Base-by-base conservation (phyloP, 2,113 vertebrate species). In the Urocitellus parryii region DNA sequence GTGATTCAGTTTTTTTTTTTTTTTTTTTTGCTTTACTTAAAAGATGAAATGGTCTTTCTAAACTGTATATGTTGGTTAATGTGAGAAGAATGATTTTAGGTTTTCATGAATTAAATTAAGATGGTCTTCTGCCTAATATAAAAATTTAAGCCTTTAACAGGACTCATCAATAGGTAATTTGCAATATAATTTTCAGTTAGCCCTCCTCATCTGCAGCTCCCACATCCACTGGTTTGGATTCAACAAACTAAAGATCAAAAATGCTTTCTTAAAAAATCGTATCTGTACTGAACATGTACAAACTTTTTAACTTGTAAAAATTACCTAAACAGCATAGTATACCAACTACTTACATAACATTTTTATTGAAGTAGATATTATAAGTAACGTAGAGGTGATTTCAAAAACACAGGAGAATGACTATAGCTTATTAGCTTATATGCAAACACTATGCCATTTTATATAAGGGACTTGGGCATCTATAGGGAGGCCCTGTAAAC, bases 71-170 rank as follows among this genome's bases (percentile, higher is more conserved):
- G 8, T 86, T 88, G n/a, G 14, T 88, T 81, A 72, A 11, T 81
- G 13, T 34, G 77, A 92, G 3, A 78, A 39, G 45, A 20, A 88
- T 81, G 22, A 96, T 87, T 94, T 94, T 39, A 90, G 72, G 8
- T 80, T 32, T n/a, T 84, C 1, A 17, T 78, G 39, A 93, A 85
- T 97, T 92, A 81, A 94, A 25, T 94, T 65, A 90, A 32, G 20
- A 48, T 74, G 4, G 10, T 63, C 14, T 80, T 45, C 14, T 78
- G 56, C 20, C 88, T 96, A 6, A 82, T 76, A 95, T 91, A 67
- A 96, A 5, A 82, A 20, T 78, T 79, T 94, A 88, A 91, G 45
- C 2, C n/a, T 61, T 88, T 90, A 85, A 91, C 7, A 79, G 45
- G 56, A 39, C 16, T 93, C 22, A 82, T 85, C 53, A 77, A 11